phyloP scores from a whole-genome alignment of 1,140 invertebrate species.

The Pseudomyrmex concolor region DNA sequence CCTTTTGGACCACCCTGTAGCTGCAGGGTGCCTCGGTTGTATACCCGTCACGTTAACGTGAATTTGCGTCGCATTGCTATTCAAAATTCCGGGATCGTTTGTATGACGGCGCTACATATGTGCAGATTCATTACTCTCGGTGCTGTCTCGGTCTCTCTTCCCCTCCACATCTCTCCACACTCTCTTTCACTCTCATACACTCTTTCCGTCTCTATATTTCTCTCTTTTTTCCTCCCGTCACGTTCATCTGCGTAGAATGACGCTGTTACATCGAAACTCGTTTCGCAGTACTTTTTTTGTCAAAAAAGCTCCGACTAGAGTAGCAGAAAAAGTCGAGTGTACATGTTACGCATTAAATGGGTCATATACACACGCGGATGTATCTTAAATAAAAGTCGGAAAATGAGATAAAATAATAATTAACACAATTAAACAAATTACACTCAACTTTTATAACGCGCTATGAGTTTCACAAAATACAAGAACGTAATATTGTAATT shows the following conservation, averaged over 20 bases:
- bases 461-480: background rate
- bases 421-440: conserved; percentile 13
- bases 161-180: no score
- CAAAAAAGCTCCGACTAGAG: conserved; percentile 12
- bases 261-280: conserved; percentile 55
- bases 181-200: background rate
- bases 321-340: conserved; percentile 12
- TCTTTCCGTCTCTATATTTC: background rate
- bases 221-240: conserved; percentile 16
- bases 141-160: conserved; percentile 1
- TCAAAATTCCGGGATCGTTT: conserved; percentile 60
- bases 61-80: conserved; percentile 60
- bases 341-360: conserved; percentile 18
- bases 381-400: background rate
- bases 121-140: conserved; percentile 55
- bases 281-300: conserved; percentile 38
- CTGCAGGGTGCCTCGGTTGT: conserved; percentile 38
- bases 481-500: background rate
- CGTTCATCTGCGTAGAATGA: conserved; percentile 49
- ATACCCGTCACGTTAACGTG: conserved; percentile 57
- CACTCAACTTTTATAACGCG: background rate
- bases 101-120: conserved; percentile 54
- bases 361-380: background rate
- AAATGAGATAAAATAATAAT: background rate
- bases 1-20: conserved; percentile 24